Base-by-base conservation (phyloP, 2,797 vertebrate genomes). In the Agapornis canus region DNA sequence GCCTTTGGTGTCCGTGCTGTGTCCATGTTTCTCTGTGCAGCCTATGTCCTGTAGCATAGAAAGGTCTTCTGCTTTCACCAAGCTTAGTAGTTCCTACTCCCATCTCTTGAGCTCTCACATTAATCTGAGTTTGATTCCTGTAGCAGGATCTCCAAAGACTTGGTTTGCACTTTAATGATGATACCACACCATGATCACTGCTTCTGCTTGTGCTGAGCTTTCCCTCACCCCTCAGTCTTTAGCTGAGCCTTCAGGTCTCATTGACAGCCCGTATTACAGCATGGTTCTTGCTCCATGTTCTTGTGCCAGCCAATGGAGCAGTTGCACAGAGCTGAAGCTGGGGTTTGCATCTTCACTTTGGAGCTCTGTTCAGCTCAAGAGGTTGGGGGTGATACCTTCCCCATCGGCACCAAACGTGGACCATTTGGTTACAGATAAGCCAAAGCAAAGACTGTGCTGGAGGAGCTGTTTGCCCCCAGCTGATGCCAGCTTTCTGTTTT, bases 401-500 rank as follows among this genome's bases (percentile, higher is more conserved):
- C 52, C 40, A 7, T 82, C 82, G 72, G 18, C 49, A 39, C 57
- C 83, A 90, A 57, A 56, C 71, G 82, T 31, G 85, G 81, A 86
- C 83, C 72, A 2, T 71, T 59, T 40, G 82, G 40, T 90, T 94
- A 66, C 73, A 76, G 42, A 45, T 35, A 21, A 72, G 56, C 94
- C 92, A 20, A 42, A 59, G 63, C 5, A 26, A 89, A 90, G 79
- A 81, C 83, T 77, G 8, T 77, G 91, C 78, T 48, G 71, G 78
- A 63, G 71, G 37, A 48, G 75, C 40, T 54, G 25, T 65, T 79
- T 71, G 56, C 72, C 47, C 48, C 65, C 47, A 47, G 51, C 49
- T 91, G 95, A 90, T 93, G 63, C 60, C 82, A 92, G 82, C 59
- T 61, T 76, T 86, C 82, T 81, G 88, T 73, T 85, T 32, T 7